Percentiles rank a stretch among this genome's conserved stretches.
Conservation (phyloP, 1,140 invertebrate species). For the Cotesia glomerata region DNA sequence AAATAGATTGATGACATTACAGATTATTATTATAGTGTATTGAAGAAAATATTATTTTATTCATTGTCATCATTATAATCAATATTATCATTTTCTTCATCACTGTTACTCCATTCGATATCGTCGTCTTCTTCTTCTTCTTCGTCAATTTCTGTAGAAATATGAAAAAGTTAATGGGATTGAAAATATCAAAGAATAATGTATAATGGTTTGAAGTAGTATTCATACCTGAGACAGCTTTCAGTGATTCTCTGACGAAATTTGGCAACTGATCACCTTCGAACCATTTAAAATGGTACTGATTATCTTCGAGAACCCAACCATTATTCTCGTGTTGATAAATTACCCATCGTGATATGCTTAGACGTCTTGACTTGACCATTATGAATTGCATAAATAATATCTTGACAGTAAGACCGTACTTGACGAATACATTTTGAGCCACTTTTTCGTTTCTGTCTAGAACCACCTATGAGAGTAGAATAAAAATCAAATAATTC, state of each 20-base stretch:
- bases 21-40: no score
- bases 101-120: conserved; percentile 18
- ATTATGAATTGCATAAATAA: background rate
- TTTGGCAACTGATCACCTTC: conserved; percentile 12
- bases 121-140: conserved; percentile 16
- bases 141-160: conserved; percentile 21
- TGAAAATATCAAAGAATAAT: background rate
- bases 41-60: background rate
- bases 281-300: conserved; percentile 28
- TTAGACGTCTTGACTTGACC: conserved; percentile 38
- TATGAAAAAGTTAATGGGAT: conserved; percentile 16
- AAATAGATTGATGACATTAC: no score
- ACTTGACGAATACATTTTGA: no score
- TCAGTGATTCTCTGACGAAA: background rate
- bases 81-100: conserved; percentile 10
- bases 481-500: no score
- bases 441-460: no score
- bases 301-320: conserved; percentile 1
- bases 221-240: background rate
- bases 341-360: conserved; percentile 42
- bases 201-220: background rate
- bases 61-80: conserved; percentile 12
- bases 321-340: conserved; percentile 9
- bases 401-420: background rate
- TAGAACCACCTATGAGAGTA: no score